These are phyloP conservation scores for Odontomachus brunneus DNA, from an alignment of 1,140 invertebrate species.

Conservation along the genomic window DNA sequence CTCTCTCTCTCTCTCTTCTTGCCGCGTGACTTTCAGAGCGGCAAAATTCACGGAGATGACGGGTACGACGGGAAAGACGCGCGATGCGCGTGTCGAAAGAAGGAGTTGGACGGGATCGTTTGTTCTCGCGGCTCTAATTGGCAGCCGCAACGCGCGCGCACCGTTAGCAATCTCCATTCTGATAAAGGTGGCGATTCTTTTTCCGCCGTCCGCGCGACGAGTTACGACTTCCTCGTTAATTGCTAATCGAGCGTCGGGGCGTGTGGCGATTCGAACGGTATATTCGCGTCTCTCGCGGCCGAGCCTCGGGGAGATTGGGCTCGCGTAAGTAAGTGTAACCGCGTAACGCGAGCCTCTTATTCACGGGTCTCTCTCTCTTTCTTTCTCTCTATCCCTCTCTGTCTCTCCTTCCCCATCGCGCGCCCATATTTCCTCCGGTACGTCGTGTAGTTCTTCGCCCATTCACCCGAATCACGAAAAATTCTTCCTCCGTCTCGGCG, in stretches of 20 bases:
- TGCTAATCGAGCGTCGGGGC: constrained; percentile 78
- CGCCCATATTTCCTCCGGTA: constrained; percentile 43
- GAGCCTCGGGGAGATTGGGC: constrained; percentile 33
- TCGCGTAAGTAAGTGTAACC: constrained; percentile 64
- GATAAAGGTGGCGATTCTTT: constrained; percentile 81
- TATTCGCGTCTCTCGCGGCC: constrained; percentile 24
- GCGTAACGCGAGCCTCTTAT: constrained; percentile 62
- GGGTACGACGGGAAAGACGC: not conserved
- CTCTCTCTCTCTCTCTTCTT: too few relatives aligned
- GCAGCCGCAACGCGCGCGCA: constrained; percentile 74
- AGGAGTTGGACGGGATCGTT: constrained; percentile 81
- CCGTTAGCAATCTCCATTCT: constrained; percentile 84
- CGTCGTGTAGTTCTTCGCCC: constrained; percentile 76
- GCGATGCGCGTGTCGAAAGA: constrained; percentile 60
- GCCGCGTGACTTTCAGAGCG: constrained; percentile 21
- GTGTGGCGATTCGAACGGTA: constrained; percentile 66
- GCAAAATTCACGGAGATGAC: constrained; percentile 62
- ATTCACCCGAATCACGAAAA: constrained; percentile 85
- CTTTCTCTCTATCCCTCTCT: not conserved
- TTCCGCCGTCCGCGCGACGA: constrained; percentile 68
- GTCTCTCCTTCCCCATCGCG: not conserved
- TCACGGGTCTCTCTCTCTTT: constrained; percentile 23
- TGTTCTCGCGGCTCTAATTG: constrained; percentile 83
- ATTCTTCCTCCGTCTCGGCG: constrained; percentile 67
- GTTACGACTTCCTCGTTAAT: constrained; percentile 84